Conservation (phyloP, 2,797 vertebrate genomes). For the Sebastes minor region DNA sequence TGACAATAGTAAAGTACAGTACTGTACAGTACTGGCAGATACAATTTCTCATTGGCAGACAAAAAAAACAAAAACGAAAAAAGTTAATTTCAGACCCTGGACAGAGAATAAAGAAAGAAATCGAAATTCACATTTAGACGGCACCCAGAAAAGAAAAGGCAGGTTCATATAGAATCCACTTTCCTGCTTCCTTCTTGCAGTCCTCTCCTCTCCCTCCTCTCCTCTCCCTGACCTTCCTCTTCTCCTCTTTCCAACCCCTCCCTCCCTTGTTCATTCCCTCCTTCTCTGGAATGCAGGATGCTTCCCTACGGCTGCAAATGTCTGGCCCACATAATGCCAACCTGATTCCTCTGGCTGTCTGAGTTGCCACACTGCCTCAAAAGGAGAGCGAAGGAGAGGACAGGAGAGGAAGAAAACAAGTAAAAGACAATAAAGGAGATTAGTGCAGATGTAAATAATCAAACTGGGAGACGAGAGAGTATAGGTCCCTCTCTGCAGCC, state of each 20-base stretch:
- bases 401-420: neutral
- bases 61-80: too few species aligned
- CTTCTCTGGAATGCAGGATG: slow-evolving; percentile 46
- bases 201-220: slow-evolving; percentile 1
- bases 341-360: slow-evolving; percentile 48
- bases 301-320: slow-evolving; percentile 53
- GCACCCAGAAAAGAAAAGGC: slow-evolving; percentile 9
- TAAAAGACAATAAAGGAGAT: slow-evolving; percentile 13
- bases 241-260: neutral
- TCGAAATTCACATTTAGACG: neutral
- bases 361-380: slow-evolving; percentile 26
- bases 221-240: slow-evolving; percentile 37
- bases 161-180: slow-evolving; percentile 15
- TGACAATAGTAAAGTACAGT: too few species aligned
- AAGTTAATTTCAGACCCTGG: neutral
- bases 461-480: neutral
- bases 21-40: too few species aligned
- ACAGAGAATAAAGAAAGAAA: neutral
- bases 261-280: slow-evolving; percentile 15
- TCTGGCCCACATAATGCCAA: slow-evolving; percentile 58
- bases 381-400: neutral
- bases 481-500: neutral
- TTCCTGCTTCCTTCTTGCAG: neutral
- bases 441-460: slow-evolving; percentile 15
- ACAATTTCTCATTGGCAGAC: too few species aligned